These are phyloP conservation scores for Aurelia coerulea DNA, from an alignment of 30 jellyfish, hydroid and myxozoan species.

Conservation along the genomic window DNA sequence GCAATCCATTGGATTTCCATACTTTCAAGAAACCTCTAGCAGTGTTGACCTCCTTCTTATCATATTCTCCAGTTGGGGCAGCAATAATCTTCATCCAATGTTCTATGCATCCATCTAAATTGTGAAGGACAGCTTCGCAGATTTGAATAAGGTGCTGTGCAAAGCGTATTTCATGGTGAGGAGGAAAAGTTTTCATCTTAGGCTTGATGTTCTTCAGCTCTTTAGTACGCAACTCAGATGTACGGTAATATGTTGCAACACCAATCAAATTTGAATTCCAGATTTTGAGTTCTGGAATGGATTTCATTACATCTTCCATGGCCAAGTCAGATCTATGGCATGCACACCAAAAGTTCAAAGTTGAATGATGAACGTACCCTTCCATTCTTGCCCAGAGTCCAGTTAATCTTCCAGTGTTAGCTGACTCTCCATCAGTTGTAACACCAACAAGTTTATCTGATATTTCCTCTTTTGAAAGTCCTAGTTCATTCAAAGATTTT, in stretches of 20 bases:
- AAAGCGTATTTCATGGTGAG: constrained; percentile 50
- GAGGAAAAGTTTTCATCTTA: constrained; percentile 34
- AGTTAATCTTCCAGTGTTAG: constrained; percentile 30
- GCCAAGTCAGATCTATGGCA: constrained; percentile 63
- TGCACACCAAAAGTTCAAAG: constrained; percentile 49
- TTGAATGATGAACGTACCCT: constrained; percentile 24
- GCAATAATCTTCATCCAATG: constrained; percentile 4
- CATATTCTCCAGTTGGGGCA: constrained; percentile 46
- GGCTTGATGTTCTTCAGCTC: constrained; percentile 36
- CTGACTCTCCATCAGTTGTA: constrained; percentile 34
- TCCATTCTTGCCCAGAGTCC: constrained; percentile 50
- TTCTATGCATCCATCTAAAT: constrained; percentile 28
- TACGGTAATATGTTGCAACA: constrained; percentile 23
- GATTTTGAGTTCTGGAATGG: constrained; percentile 48
- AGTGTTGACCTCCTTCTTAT: neutral
- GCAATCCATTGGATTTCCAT: constrained; percentile 8
- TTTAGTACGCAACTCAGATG: constrained; percentile 46
- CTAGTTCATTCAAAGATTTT: constrained; percentile 20
- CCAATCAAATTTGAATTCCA: constrained; percentile 43
- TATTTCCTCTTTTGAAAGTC: constrained; percentile 46
- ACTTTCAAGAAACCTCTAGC: constrained; percentile 19
- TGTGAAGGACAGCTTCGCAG: constrained; percentile 32
- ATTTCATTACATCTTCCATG: constrained; percentile 47
- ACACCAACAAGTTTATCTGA: constrained; percentile 1
- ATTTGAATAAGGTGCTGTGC: constrained; percentile 36